Evolutionary conservation across 2,113 vertebrate species (phyloP), one percentile per base, ranked within the genome.

Genomic region (Myrmophylax atrothorax): DNA sequence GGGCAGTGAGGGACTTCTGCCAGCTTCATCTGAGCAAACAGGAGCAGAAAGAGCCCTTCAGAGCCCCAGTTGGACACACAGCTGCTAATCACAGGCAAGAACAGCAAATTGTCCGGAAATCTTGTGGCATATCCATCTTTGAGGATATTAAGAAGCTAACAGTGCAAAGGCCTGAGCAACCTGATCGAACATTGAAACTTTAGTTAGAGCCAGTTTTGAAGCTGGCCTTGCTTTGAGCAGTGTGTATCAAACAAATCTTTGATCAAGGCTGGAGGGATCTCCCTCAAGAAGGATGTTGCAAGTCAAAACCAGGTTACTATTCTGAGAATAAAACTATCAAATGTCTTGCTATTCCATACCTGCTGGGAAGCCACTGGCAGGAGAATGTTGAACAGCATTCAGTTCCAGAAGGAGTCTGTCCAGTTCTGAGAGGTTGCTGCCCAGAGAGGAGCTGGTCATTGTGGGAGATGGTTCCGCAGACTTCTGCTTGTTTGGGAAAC

Each of bases 401-500:
- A 99, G 98, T 76, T 99, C 99, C 96, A 99, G 97, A 73, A 99
- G 98, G 68, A 99, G 98, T 40, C 99, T 98, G 97, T 99, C 99
- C 35, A 99, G 98, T 97, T 99, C 99, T 0, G 99, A 99, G 31
- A 99, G 98, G 97, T 99, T 99, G 95, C 98, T 99, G 91, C 99
- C 99, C 96, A 99, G 94, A 10, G 98, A 99, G 50, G 99, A 98
- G 84, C 98, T 99, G 98, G 99, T 99, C 94, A 99, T 97, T 8
- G 98, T 97, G 8, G 98, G 98, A 10, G 99, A 99, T 1, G 99
- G 98, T 72, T 99, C 99, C 0, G 98, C 98, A 10, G 98, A 98
- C 97, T 99, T 99, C 97, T 99, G 99, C 97, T 99, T 99, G 97
- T 99, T 99, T 23, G 99, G 99, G 87, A 99, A 99, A 97, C 99